phyloP scores from a whole-genome alignment of 2,797 vertebrate species.

The Paedocypris micromegethes region DNA sequence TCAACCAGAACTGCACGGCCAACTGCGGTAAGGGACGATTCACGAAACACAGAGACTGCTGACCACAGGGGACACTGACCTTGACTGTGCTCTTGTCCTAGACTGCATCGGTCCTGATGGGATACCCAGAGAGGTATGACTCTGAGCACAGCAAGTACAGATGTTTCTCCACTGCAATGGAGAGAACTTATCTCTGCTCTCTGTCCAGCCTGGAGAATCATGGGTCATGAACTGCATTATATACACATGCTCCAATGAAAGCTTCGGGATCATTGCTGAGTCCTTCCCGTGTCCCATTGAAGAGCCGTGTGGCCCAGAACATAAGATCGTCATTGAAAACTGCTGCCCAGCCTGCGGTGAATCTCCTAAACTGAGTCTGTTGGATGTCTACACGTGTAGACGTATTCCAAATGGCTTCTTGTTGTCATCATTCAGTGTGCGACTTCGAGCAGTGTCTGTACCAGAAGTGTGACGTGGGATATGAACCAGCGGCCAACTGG shows the following conservation, averaged over 20 bases:
- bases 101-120: slow-evolving; percentile 75
- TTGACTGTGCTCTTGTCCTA: slow-evolving; percentile 37
- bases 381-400: neutral
- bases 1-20: slow-evolving; percentile 61
- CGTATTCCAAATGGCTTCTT: rapidly evolving
- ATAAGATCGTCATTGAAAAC: slow-evolving; percentile 43
- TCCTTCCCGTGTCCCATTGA: slow-evolving; percentile 52
- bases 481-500: slow-evolving; percentile 29
- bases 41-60: slow-evolving; percentile 7
- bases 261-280: slow-evolving; percentile 20
- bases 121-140: slow-evolving; percentile 62
- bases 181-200: neutral
- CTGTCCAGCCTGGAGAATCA: slow-evolving; percentile 67
- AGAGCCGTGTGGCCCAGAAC: slow-evolving; percentile 63
- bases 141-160: neutral
- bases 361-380: slow-evolving; percentile 55
- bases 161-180: neutral
- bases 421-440: slow-evolving; percentile 63
- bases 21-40: slow-evolving; percentile 61
- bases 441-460: slow-evolving; percentile 43
- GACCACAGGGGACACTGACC: too few relatives aligned
- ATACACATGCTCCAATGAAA: slow-evolving; percentile 65
- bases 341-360: slow-evolving; percentile 75
- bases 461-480: slow-evolving; percentile 54
- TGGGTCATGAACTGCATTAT: slow-evolving; percentile 73